Base-by-base conservation (phyloP, 2,113 vertebrate genomes). In the Bucco capensis region DNA sequence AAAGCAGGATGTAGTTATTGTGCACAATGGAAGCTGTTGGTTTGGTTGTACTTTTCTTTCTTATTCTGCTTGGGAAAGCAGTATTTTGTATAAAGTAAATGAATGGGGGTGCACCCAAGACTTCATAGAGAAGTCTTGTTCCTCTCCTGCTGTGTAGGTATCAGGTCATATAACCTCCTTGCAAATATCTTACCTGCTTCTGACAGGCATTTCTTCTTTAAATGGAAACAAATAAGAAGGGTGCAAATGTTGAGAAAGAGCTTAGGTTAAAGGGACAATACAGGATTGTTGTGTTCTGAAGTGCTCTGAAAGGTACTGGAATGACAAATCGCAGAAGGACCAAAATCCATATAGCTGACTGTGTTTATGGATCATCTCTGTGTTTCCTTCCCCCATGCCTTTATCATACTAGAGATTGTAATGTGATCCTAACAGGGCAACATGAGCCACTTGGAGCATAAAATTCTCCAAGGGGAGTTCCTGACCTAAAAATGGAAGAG, bases 21-120 rank as follows among this genome's bases (percentile, higher is more conserved):
- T 77, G 72, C 56, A 74, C 82, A 74, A 46, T 91, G 38, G 71
- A 87, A 92, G 62, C 67, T 50, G 10, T 24, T 90, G 31, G 14
- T 89, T 92, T 62, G 53, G 30, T 91, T 91, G 51, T 74, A 70
- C 24, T 91, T 94, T 88, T 91, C 74, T 85, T 90, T 81, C 58
- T 73, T 87, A 38, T n/a, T 91, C 64, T 92, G 42, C 67, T 51
- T 7, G 4, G 44, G 44, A 51, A 91, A 94, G 80, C 10, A 64
- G 62, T 54, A 66, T 76, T 93, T 91, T 92, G 10, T 79, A 24
- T 54, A 40, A 79, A 85, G 37, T 70, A 88, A 93, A 92, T 65
- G 83, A 89, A 85, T 46, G 87, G 35, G 19, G 51, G 56, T 44
- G 38, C 30, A 90, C 60, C 35, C 64, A 70, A 67, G 85, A 57